These are phyloP conservation scores for Eristalis pertinax DNA, from an alignment of 2,888 invertebrate genomes.

Conservation along the genomic window DNA sequence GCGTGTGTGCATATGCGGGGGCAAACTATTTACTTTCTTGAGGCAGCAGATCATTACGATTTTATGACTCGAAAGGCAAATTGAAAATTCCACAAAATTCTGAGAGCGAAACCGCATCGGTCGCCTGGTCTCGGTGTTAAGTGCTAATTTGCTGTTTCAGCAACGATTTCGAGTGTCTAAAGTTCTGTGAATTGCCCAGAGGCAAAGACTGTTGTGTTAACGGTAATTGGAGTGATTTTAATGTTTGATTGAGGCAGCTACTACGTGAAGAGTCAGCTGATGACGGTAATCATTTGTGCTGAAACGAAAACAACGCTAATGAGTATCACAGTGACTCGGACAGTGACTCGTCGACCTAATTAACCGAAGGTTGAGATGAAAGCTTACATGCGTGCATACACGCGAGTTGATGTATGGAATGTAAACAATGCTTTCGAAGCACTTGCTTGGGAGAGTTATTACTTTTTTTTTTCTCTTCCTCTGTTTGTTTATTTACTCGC, in stretches of 20 bases:
- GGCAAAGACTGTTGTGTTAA: background rate
- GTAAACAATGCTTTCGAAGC: conserved; percentile 13
- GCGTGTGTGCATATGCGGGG: conserved; percentile 1
- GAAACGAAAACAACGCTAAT: background rate
- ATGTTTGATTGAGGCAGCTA: background rate
- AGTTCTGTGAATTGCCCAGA: background rate
- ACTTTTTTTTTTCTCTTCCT: background rate
- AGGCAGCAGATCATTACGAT: conserved; percentile 20
- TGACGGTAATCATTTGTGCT: too few relatives aligned
- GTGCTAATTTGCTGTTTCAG: conserved; percentile 5
- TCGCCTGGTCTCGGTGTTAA: background rate
- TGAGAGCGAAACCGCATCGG: conserved; percentile 11
- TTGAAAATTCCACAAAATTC: conserved; percentile 25
- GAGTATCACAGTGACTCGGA: background rate
- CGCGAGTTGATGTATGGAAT: background rate
- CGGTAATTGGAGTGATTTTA: background rate
- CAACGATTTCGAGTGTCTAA: background rate
- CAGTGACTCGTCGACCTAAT: conserved; percentile 31
- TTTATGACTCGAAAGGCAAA: conserved; percentile 36
- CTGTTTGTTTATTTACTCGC: conserved; percentile 1
- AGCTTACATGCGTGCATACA: background rate
- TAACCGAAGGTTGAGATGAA: conserved; percentile 3
- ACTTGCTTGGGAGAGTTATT: background rate
- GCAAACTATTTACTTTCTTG: conserved; percentile 7
- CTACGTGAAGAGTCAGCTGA: background rate